These are phyloP conservation scores for Hucho hucho DNA, from an alignment of 2,113 vertebrate species.

Conservation along the genomic window DNA sequence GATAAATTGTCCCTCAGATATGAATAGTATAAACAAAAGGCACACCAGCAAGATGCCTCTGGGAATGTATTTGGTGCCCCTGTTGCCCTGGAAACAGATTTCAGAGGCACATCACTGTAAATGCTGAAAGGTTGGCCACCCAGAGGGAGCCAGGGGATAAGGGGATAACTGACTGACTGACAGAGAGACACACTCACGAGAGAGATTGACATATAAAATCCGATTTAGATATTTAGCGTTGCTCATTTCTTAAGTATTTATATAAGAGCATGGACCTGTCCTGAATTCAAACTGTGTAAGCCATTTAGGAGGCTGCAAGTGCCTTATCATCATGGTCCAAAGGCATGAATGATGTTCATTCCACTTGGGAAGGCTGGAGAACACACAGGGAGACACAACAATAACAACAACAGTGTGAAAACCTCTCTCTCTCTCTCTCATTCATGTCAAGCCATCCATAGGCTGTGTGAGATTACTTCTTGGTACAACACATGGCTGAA, in stretches of 20 bases:
- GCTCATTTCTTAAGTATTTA: neutral
- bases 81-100: slow-evolving; percentile 83
- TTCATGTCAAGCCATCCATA: slow-evolving; percentile 34
- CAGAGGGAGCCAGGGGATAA: slow-evolving; percentile 53
- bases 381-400: slow-evolving; percentile 27
- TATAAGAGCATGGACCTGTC: slow-evolving; percentile 4
- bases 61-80: slow-evolving; percentile 70
- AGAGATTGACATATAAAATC: neutral
- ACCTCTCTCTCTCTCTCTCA: slow-evolving; percentile 24
- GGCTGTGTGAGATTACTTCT: no score
- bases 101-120: slow-evolving; percentile 72
- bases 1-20: slow-evolving; percentile 34
- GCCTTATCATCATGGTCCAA: slow-evolving; percentile 33
- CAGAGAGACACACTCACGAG: slow-evolving; percentile 28
- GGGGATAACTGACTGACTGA: slow-evolving; percentile 64
- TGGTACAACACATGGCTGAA: slow-evolving; percentile 21
- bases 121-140: slow-evolving; percentile 73
- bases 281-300: no score
- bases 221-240: no score
- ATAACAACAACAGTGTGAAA: slow-evolving; percentile 17
- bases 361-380: slow-evolving; percentile 32
- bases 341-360: slow-evolving; percentile 57
- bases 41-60: slow-evolving; percentile 58
- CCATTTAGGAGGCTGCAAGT: slow-evolving; percentile 2
- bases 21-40: slow-evolving; percentile 71